These are phyloP conservation scores for Phoenicopterus ruber DNA, from an alignment of 2,113 vertebrate genomes.

Conservation along the genomic window DNA sequence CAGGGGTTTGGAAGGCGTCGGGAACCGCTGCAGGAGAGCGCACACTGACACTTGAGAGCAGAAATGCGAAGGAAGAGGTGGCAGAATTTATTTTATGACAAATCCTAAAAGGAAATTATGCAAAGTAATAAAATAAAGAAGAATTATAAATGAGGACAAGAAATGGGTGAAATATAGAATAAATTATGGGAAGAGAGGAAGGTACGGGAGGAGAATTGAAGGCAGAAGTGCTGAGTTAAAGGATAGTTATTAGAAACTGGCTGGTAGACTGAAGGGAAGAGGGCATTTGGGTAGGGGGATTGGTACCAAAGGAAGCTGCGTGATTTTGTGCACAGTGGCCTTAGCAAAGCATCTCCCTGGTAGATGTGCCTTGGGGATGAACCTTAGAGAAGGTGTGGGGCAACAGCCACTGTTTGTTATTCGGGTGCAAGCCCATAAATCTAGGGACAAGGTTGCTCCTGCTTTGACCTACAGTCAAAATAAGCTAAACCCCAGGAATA, in stretches of 20 bases:
- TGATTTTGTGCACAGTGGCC: not conserved
- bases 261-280: not conserved
- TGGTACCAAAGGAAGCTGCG: not conserved
- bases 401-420: rapidly evolving
- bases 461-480: not conserved
- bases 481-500: not conserved
- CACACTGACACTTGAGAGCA: not conserved
- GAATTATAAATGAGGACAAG: constrained; percentile 65
- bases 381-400: not conserved
- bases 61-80: constrained; percentile 26
- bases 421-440: not conserved
- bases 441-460: not conserved
- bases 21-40: not conserved
- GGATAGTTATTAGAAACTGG: constrained; percentile 21
- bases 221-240: constrained; percentile 45
- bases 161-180: constrained; percentile 57
- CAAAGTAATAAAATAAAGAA: constrained; percentile 72
- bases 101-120: constrained; percentile 70
- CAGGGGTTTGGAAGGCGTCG: not conserved
- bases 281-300: not conserved
- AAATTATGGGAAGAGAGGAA: constrained; percentile 37
- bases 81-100: constrained; percentile 63
- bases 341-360: not conserved
- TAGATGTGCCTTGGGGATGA: not conserved
- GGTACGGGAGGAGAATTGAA: not conserved